Percentiles rank a stretch among this genome's conserved stretches.
Evolutionary conservation across 2,797 vertebrate genomes (phyloP).

Genomic region (Lates japonicus): DNA sequence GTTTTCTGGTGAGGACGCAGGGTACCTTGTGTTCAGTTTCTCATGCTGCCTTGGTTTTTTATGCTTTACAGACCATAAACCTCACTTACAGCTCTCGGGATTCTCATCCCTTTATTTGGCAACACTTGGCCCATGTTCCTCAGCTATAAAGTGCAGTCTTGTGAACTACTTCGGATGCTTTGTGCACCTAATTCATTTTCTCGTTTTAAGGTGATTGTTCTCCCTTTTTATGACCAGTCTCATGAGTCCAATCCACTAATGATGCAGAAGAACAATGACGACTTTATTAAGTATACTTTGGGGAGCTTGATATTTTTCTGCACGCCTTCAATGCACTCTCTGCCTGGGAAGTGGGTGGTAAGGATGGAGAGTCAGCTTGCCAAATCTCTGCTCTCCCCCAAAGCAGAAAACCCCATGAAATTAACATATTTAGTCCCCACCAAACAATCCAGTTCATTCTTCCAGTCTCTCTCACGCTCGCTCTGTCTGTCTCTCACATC

Average conservation of each 20-base stretch:
- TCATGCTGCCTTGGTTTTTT: constrained; percentile 27
- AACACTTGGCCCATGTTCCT: not conserved
- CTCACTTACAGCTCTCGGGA: not conserved
- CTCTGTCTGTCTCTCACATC: constrained; percentile 1
- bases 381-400: constrained; percentile 46
- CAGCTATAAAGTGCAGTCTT: constrained; percentile 4
- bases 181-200: constrained; percentile 14
- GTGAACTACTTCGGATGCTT: constrained; percentile 29
- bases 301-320: constrained; percentile 54
- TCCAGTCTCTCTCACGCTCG: constrained; percentile 26
- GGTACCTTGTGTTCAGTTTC: constrained; percentile 24
- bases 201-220: constrained; percentile 1
- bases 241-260: constrained; percentile 26
- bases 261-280: constrained; percentile 55
- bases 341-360: constrained; percentile 63
- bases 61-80: constrained; percentile 16
- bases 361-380: constrained; percentile 34
- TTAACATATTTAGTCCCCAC: constrained; percentile 51
- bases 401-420: constrained; percentile 55
- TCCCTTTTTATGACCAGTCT: constrained; percentile 31
- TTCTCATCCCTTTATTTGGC: constrained; percentile 18
- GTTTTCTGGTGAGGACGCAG: constrained; percentile 44
- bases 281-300: constrained; percentile 38
- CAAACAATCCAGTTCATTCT: constrained; percentile 63
- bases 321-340: constrained; percentile 18